phyloP scores from a whole-genome alignment of 2,113 vertebrate genomes.

The Notarius lentiginosus region DNA sequence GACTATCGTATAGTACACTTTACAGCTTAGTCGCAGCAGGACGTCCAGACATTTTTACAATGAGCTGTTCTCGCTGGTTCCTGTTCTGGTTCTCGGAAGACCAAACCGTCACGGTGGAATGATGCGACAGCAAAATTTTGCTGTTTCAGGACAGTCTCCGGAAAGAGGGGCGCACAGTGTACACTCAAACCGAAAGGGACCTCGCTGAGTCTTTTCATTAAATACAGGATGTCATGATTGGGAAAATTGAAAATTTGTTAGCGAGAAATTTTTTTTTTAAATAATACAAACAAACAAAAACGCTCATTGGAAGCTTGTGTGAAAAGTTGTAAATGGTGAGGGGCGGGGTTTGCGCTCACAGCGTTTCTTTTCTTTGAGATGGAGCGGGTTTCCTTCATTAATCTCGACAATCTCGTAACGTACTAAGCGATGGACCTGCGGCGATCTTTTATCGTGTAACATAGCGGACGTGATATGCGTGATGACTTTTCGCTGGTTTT shows the following conservation, averaged over 20 bases:
- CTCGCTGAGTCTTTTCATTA: constrained; percentile 1
- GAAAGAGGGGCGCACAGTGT: constrained; percentile 19
- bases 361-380: not conserved
- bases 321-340: not conserved
- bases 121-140: not conserved
- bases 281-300: not conserved
- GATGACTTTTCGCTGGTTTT: constrained; percentile 27
- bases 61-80: not conserved
- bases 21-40: not conserved
- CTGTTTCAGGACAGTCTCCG: constrained; percentile 26
- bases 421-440: constrained; percentile 1
- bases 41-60: not conserved
- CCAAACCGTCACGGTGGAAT: constrained; percentile 11
- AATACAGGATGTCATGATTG: not conserved
- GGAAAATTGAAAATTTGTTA: no score
- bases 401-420: constrained; percentile 59
- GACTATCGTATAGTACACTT: constrained; percentile 5
- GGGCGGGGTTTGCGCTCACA: not conserved
- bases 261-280: not conserved
- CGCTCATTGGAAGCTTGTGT: not conserved
- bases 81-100: constrained; percentile 26
- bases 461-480: not conserved
- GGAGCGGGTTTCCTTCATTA: constrained; percentile 31
- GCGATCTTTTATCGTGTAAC: not conserved
- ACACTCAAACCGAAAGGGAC: constrained; percentile 28